Evolutionary conservation across 2,797 vertebrate species (phyloP).

Genomic region (Channa striata): DNA sequence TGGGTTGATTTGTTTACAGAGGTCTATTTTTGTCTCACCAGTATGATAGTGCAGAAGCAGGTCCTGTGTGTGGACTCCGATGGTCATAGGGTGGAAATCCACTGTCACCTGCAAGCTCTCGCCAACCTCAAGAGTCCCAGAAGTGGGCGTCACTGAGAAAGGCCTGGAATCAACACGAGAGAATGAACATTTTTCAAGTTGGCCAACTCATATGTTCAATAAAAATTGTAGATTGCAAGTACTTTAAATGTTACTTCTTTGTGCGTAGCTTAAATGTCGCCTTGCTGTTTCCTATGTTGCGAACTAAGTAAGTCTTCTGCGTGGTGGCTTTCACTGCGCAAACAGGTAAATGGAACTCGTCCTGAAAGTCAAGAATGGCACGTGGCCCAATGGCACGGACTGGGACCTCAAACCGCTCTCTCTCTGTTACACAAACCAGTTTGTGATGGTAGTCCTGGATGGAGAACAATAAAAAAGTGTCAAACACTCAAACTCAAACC

Average conservation of each 20-base stretch:
- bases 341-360: conserved; percentile 84
- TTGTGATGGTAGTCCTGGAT: conserved; percentile 89
- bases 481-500: too few relatives aligned
- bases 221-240: too few relatives aligned
- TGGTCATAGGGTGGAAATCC: conserved; percentile 84
- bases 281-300: conserved; percentile 86
- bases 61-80: conserved; percentile 78
- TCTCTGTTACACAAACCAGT: conserved; percentile 88
- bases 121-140: conserved; percentile 82
- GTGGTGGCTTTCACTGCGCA: conserved; percentile 89
- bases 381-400: conserved; percentile 89
- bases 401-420: conserved; percentile 90
- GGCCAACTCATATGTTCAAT: too few relatives aligned
- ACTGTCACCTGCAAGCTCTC: conserved; percentile 87
- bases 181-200: neutral
- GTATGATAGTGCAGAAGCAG: conserved; percentile 87
- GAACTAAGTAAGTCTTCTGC: conserved; percentile 87
- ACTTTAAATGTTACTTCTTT: conserved; percentile 77
- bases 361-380: conserved; percentile 90
- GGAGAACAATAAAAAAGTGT: neutral
- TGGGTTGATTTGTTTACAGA: neutral
- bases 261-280: conserved; percentile 86
- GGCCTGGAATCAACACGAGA: conserved; percentile 80
- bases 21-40: conserved; percentile 74
- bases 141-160: conserved; percentile 85